Evolutionary conservation across 2,113 vertebrate genomes (phyloP), one percentile per base, ranked within the genome.

Genomic region (Axis porcinus): DNA sequence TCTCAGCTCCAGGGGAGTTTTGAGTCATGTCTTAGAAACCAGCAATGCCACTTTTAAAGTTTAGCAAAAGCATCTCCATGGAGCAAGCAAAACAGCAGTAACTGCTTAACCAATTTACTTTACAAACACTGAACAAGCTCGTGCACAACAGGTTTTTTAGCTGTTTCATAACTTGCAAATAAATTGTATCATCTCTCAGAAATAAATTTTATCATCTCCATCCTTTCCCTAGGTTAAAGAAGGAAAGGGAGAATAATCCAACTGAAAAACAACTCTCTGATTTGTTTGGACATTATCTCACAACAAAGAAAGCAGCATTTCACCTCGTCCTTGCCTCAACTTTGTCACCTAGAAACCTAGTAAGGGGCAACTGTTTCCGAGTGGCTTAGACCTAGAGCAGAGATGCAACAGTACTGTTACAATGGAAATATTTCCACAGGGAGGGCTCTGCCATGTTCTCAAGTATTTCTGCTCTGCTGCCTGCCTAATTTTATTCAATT

Each of bases 401-500:
- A 94, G 74, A 84, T 0, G 11, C 33, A n/a, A 19, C 3, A 28
- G 89, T 11, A 21, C 47, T 58, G 40, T 23, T 58, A 58, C 67
- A 62, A 43, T 28, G 60, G 54, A 57, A 90, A 94, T 60, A 50
- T 67, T 85, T 64, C 52, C 21, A 55, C 36, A 94, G 87, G 23
- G n/a, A 94, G 36, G 54, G 76, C 23, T 89, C 40, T 57, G 36
- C 78, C 43, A 91, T 0, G 0, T 50, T 83, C 55, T 47, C 78
- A 88, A 60, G 40, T 28, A 40, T 47, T 40, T 92, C 81, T 86
- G 62, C 43, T 94, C 82, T 97, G 36, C 30, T 85, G 28, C 81
- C 89, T 92, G 45, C 52, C 79, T 84, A 30, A 23, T 81, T 92
- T 86, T 55, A 88, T 87, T 96, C 95, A 45, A 79, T 40, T 92